Conservation (phyloP, 2,113 vertebrate species). For the Anolis carolinensis region DNA sequence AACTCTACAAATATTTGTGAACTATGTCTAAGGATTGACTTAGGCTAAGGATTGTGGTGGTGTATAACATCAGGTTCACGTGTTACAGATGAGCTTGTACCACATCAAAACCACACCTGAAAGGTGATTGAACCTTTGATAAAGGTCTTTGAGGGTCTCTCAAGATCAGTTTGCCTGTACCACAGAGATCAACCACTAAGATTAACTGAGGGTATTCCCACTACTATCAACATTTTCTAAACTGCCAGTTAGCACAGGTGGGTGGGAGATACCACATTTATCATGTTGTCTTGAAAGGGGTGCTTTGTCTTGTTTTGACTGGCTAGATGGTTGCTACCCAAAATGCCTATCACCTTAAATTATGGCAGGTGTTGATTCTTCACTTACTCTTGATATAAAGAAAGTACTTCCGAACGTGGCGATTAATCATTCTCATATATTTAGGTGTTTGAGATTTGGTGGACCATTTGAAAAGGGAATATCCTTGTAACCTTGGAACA, state of each 20-base stretch:
- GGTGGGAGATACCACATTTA: slow-evolving; percentile 30
- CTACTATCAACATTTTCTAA: slow-evolving; percentile 76
- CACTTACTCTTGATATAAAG: slow-evolving; percentile 44
- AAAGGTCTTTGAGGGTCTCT: slow-evolving; percentile 56
- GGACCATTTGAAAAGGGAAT: background rate
- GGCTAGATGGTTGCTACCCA: background rate
- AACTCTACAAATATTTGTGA: background rate
- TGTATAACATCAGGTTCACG: background rate
- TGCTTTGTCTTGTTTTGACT: background rate
- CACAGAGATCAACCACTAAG: slow-evolving; percentile 66
- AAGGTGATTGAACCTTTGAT: slow-evolving; percentile 15
- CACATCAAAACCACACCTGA: background rate
- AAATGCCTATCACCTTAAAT: slow-evolving; percentile 6
- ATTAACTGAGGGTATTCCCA: slow-evolving; percentile 80
- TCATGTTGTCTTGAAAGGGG: slow-evolving; percentile 20
- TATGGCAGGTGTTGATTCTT: slow-evolving; percentile 58
- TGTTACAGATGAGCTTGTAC: background rate
- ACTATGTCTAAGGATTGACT: no score
- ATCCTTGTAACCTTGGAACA: background rate
- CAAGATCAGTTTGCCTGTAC: slow-evolving; percentile 73
- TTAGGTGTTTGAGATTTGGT: background rate
- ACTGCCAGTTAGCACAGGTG: slow-evolving; percentile 85
- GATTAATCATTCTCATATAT: background rate
- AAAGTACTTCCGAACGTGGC: slow-evolving; percentile 39
- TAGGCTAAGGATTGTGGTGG: accelerated